Percentiles rank a stretch among this genome's conserved stretches.
Evolutionary conservation across 2,797 vertebrate species (phyloP).

Genomic region (Gymnodraco acuticeps): DNA sequence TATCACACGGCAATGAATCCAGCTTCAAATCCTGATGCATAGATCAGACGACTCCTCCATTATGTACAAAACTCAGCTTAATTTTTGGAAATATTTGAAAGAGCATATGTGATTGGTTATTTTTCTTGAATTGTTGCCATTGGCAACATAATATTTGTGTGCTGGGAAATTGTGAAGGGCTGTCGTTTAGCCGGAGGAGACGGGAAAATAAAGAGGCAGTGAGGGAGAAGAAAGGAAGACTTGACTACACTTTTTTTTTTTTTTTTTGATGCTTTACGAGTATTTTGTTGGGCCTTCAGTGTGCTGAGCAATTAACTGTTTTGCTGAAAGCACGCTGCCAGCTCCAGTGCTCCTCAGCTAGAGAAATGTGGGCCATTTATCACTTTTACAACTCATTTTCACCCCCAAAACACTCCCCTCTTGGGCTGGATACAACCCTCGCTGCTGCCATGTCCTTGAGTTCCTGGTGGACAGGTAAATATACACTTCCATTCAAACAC

Average conservation of each 20-base stretch:
- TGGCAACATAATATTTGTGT: slow-evolving; percentile 85
- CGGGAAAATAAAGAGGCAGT: slow-evolving; percentile 42
- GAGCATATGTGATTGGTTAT: slow-evolving; percentile 80
- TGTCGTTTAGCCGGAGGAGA: slow-evolving; percentile 42
- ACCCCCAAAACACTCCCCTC: slow-evolving; percentile 66
- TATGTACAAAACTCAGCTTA: slow-evolving; percentile 71
- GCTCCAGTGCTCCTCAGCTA: slow-evolving; percentile 59
- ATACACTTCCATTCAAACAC: slow-evolving; percentile 78
- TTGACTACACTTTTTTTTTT: slow-evolving; percentile 34
- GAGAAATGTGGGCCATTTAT: slow-evolving; percentile 74
- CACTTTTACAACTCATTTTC: slow-evolving; percentile 81
- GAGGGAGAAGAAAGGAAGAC: slow-evolving; percentile 50
- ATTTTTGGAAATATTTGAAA: slow-evolving; percentile 82
- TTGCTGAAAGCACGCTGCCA: slow-evolving; percentile 77
- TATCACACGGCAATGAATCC: slow-evolving; percentile 81
- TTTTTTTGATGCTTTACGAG: slow-evolving; percentile 73
- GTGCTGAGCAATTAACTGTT: slow-evolving; percentile 83
- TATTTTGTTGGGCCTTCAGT: slow-evolving; percentile 79
- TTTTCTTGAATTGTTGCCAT: slow-evolving; percentile 86
- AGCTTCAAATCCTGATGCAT: slow-evolving; percentile 74
- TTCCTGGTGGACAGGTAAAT: slow-evolving; percentile 78
- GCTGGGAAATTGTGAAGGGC: slow-evolving; percentile 72
- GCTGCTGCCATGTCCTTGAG: slow-evolving; percentile 70
- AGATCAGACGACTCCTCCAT: slow-evolving; percentile 73
- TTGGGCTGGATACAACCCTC: slow-evolving; percentile 59